Conservation (phyloP, 2,888 invertebrate genomes). For the Steinernema scapterisci region DNA sequence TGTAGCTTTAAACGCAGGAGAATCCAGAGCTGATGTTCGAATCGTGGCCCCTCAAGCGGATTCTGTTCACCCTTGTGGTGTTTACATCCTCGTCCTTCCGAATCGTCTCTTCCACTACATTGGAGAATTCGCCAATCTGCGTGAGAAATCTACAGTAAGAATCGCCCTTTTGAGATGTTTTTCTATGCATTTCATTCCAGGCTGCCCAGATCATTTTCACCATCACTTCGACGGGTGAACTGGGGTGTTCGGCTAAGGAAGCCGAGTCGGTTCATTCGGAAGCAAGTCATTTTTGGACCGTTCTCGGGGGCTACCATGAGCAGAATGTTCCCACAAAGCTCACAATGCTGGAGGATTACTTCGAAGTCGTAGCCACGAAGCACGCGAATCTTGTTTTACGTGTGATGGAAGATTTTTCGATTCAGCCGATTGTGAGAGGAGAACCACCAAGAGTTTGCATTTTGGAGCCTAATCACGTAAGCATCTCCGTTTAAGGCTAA, state of each 20-base stretch:
- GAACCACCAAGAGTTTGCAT: slow-evolving; percentile 38
- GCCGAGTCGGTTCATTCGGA: slow-evolving; percentile 39
- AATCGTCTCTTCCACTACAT: slow-evolving; percentile 52
- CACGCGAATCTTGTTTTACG: slow-evolving; percentile 38
- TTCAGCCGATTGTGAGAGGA: slow-evolving; percentile 38
- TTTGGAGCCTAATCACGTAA: slow-evolving; percentile 37
- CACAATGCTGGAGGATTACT: slow-evolving; percentile 20
- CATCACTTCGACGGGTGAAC: slow-evolving; percentile 52
- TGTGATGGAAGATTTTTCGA: slow-evolving; percentile 39
- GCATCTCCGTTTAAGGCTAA: neutral
- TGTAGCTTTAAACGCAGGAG: slow-evolving; percentile 34
- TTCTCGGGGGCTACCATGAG: slow-evolving; percentile 37
- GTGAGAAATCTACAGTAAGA: slow-evolving; percentile 56
- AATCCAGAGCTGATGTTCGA: slow-evolving; percentile 48
- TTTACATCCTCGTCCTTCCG: slow-evolving; percentile 52
- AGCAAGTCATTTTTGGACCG: slow-evolving; percentile 36
- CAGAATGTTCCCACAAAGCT: slow-evolving; percentile 3
- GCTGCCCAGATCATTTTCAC: slow-evolving; percentile 55
- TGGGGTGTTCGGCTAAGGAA: slow-evolving; percentile 47
- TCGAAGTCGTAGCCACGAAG: slow-evolving; percentile 35
- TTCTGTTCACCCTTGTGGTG: slow-evolving; percentile 2
- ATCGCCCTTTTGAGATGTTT: too few relatives aligned
- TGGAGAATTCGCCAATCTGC: slow-evolving; percentile 49
- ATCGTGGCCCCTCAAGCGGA: slow-evolving; percentile 44
- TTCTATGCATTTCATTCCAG: slow-evolving; percentile 34